phyloP scores from a whole-genome alignment of 1,140 invertebrate species.

The Ceratitis capitata region DNA sequence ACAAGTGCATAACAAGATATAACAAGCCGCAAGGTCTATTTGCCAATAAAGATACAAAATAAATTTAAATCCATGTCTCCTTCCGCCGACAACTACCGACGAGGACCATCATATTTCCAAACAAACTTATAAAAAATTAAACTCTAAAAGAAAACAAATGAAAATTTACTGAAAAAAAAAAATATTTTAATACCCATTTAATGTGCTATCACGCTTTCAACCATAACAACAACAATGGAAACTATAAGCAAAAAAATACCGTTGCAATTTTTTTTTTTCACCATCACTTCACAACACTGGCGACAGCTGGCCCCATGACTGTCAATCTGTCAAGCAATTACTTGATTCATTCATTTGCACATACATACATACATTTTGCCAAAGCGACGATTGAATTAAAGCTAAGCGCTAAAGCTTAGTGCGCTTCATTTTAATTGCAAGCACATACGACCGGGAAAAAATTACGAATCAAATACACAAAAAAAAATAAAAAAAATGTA shows the following conservation, averaged over 20 bases:
- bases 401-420: too few species aligned
- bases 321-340: slow-evolving; percentile 33
- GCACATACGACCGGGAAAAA: slow-evolving; percentile 1
- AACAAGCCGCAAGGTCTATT: too few species aligned
- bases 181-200: neutral
- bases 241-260: neutral
- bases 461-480: neutral
- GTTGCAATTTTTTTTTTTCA: neutral
- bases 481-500: neutral
- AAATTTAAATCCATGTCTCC: too few species aligned
- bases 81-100: too few species aligned
- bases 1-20: too few species aligned
- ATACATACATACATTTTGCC: slow-evolving; percentile 9
- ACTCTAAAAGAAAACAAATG: neutral
- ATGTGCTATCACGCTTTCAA: neutral
- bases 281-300: neutral
- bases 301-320: slow-evolving; percentile 23
- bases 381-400: slow-evolving; percentile 33
- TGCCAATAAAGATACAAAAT: too few species aligned
- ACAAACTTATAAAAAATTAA: neutral
- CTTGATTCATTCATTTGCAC: slow-evolving; percentile 27
- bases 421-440: slow-evolving; percentile 33
- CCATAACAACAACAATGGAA: neutral
- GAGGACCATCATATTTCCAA: too few species aligned
- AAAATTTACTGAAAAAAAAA: neutral